Evolutionary conservation across 2,888 invertebrate genomes (phyloP).

Genomic region (Zelleria hepariella): DNA sequence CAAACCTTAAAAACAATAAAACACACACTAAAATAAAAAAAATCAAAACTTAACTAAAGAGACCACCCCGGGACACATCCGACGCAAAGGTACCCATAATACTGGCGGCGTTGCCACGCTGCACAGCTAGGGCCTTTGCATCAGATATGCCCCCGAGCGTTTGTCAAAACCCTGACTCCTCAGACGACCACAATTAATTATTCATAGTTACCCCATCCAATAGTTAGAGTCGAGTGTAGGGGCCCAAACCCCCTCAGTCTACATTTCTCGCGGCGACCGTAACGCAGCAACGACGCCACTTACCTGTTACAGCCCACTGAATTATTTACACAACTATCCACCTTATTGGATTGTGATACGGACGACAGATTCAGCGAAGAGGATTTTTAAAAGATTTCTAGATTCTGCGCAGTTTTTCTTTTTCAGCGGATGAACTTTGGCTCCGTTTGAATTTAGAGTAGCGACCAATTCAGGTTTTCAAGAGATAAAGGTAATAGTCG

Average conservation of each 20-base stretch:
- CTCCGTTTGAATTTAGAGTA: background rate
- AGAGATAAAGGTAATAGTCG: background rate
- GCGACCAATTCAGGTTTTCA: background rate
- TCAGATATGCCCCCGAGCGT: too few relatives aligned
- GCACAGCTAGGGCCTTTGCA: too few relatives aligned
- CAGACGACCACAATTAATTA: too few relatives aligned
- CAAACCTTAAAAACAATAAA: too few relatives aligned
- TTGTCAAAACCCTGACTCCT: too few relatives aligned
- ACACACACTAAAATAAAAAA: too few relatives aligned
- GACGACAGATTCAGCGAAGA: slow-evolving; percentile 5
- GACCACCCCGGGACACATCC: too few relatives aligned
- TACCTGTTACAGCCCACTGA: slow-evolving; percentile 66
- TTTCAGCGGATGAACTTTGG: background rate
- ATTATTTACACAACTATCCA: slow-evolving; percentile 66
- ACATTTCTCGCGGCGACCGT: slow-evolving; percentile 45
- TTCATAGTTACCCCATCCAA: too few relatives aligned
- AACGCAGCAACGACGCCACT: slow-evolving; percentile 59
- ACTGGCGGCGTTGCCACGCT: too few relatives aligned
- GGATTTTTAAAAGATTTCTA: slow-evolving; percentile 1
- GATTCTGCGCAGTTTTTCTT: background rate
- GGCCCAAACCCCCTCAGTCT: slow-evolving; percentile 30
- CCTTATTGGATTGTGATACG: slow-evolving; percentile 65
- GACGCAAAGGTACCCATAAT: too few relatives aligned
- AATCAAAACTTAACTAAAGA: too few relatives aligned
- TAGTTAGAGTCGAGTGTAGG: slow-evolving; percentile 29